Conservation (phyloP, 2,113 vertebrate species). For the western clawed frog (Xenopus tropicalis) region DNA sequence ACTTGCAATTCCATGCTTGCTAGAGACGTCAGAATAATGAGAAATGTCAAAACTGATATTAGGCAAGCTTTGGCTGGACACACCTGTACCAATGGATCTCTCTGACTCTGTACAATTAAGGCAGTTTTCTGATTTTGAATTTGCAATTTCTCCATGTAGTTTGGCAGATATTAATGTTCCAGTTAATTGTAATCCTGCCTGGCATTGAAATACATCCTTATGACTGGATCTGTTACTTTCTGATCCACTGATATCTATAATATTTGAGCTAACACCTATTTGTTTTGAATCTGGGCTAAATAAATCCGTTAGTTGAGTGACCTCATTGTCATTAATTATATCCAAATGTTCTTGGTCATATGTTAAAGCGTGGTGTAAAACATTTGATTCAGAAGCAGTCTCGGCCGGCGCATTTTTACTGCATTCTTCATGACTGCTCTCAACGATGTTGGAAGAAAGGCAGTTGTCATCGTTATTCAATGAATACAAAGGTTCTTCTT, state of each 20-base stretch:
- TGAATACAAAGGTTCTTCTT: background rate
- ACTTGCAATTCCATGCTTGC: background rate
- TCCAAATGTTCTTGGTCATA: background rate
- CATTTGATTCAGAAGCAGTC: constrained; percentile 8
- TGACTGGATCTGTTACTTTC: constrained; percentile 33
- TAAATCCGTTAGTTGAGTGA: background rate
- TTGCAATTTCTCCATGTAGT: constrained; percentile 43
- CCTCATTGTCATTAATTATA: background rate
- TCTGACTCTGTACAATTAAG: constrained; percentile 43
- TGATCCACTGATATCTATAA: constrained; percentile 8
- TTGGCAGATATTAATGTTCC: constrained; percentile 17
- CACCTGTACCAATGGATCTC: constrained; percentile 30
- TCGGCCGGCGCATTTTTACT: constrained; percentile 18
- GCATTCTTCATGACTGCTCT: constrained; percentile 4
- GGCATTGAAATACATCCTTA: background rate
- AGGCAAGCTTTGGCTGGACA: constrained; percentile 56
- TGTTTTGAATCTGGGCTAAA: background rate
- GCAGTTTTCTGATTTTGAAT: constrained; percentile 56
- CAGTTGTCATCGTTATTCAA: constrained; percentile 30
- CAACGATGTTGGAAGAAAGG: background rate
- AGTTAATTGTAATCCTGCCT: too few species aligned
- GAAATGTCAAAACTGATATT: constrained; percentile 51
- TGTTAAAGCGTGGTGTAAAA: background rate
- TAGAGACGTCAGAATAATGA: background rate
- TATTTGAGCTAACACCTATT: constrained; percentile 10